Evolutionary conservation across 2,113 vertebrate species (phyloP).

Genomic region (Argyrosomus japonicus): DNA sequence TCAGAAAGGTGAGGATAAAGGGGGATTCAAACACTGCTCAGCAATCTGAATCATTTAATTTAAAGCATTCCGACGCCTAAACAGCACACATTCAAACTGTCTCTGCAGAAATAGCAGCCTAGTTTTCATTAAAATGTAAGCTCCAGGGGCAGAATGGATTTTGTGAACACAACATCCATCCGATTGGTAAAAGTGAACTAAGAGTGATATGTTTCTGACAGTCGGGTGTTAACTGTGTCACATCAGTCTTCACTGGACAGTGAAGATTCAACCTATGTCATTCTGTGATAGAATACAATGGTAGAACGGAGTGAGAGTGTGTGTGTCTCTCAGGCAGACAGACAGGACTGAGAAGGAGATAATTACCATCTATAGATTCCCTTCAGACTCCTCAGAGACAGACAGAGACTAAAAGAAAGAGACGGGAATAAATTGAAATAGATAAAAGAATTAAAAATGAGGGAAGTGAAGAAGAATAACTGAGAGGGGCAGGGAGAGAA

Average conservation of each 20-base stretch:
- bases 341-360: slow-evolving; percentile 41
- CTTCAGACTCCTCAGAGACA: slow-evolving; percentile 15
- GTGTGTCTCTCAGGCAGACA: slow-evolving; percentile 10
- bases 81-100: not conserved
- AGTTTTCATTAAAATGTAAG: not conserved
- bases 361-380: slow-evolving; percentile 50
- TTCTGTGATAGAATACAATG: slow-evolving; percentile 28
- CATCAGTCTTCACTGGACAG: slow-evolving; percentile 21
- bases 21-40: not conserved
- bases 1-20: not conserved
- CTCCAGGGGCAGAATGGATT: not conserved
- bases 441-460: slow-evolving; percentile 60
- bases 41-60: not conserved
- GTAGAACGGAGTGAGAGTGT: not conserved
- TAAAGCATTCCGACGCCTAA: not conserved
- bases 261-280: slow-evolving; percentile 31
- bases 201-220: slow-evolving; percentile 28
- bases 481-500: slow-evolving; percentile 1
- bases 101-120: not conserved
- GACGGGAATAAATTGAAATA: slow-evolving; percentile 52
- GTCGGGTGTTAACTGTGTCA: slow-evolving; percentile 22
- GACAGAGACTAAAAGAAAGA: slow-evolving; percentile 11
- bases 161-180: not conserved
- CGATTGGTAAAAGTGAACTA: slow-evolving; percentile 10
- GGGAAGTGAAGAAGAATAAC: slow-evolving; percentile 34